Evolutionary conservation across 92 coral and sea anemone species (phyloP).

Genomic region (Meandrina meandrites): DNA sequence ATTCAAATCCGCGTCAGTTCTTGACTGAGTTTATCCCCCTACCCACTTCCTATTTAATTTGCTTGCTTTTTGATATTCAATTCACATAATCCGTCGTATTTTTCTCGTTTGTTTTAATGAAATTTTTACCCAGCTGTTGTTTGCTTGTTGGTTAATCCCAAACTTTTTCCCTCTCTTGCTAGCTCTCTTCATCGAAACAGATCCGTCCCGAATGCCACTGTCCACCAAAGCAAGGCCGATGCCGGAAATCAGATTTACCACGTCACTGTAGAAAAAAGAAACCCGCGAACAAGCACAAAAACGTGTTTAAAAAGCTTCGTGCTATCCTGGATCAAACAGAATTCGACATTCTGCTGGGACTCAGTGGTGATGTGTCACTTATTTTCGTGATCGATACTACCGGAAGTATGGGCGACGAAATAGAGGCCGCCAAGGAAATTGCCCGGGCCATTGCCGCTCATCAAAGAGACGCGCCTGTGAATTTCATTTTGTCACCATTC

Average conservation of each 20-base stretch:
- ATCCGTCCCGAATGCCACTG: constrained; percentile 24
- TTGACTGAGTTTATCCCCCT: too few relatives aligned
- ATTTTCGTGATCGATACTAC: constrained; percentile 69
- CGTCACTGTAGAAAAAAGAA: constrained; percentile 14
- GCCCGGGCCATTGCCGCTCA: constrained; percentile 62
- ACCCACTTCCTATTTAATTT: too few relatives aligned
- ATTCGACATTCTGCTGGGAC: constrained; percentile 59
- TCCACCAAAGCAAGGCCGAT: constrained; percentile 7
- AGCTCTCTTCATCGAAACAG: neutral
- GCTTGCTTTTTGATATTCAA: too few relatives aligned
- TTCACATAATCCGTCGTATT: too few relatives aligned
- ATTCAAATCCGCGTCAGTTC: too few relatives aligned
- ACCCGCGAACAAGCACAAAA: neutral
- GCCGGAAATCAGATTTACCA: constrained; percentile 3
- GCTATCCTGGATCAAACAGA: constrained; percentile 37
- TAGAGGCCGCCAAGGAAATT: constrained; percentile 62
- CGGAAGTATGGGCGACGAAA: constrained; percentile 66
- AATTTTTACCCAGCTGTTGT: too few relatives aligned
- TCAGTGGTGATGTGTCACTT: constrained; percentile 69
- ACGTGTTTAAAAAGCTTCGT: constrained; percentile 38
- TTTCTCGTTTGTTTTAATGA: too few relatives aligned
- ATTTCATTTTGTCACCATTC: constrained; percentile 66
- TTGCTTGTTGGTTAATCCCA: neutral
- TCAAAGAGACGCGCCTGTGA: constrained; percentile 51
- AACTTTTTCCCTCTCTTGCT: neutral